Conservation (phyloP, 1,140 invertebrate species). For the Dryas iulia region DNA sequence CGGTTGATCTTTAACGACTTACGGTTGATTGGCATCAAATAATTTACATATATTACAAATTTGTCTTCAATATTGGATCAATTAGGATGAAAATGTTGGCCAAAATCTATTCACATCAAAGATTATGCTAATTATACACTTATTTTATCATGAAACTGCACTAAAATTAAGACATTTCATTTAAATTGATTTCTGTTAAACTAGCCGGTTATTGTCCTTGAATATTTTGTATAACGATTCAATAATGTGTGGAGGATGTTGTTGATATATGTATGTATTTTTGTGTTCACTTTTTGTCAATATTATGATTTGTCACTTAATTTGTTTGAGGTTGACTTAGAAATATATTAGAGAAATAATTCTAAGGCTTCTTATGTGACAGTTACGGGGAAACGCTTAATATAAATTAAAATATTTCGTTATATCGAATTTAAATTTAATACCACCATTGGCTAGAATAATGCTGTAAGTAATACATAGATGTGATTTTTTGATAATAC, state of each 20-base stretch:
- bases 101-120: conserved; percentile 6
- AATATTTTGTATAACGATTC: background rate
- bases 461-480: too few relatives aligned
- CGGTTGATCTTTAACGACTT: conserved; percentile 22
- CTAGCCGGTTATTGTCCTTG: background rate
- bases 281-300: background rate
- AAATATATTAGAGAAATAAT: too few relatives aligned
- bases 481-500: too few relatives aligned
- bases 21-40: conserved; percentile 26
- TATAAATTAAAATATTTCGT: too few relatives aligned
- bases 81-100: conserved; percentile 1
- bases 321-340: background rate
- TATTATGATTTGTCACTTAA: background rate
- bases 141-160: background rate
- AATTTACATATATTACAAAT: conserved; percentile 18
- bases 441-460: too few relatives aligned
- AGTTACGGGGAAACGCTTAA: too few relatives aligned
- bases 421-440: too few relatives aligned
- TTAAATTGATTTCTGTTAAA: background rate
- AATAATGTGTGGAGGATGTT: background rate
- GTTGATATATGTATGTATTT: background rate
- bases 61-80: conserved; percentile 7
- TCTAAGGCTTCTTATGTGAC: too few relatives aligned
- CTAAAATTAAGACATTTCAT: background rate
- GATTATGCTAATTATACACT: background rate